phyloP scores from a whole-genome alignment of 2,113 vertebrate species.

The Paralichthys olivaceus region DNA sequence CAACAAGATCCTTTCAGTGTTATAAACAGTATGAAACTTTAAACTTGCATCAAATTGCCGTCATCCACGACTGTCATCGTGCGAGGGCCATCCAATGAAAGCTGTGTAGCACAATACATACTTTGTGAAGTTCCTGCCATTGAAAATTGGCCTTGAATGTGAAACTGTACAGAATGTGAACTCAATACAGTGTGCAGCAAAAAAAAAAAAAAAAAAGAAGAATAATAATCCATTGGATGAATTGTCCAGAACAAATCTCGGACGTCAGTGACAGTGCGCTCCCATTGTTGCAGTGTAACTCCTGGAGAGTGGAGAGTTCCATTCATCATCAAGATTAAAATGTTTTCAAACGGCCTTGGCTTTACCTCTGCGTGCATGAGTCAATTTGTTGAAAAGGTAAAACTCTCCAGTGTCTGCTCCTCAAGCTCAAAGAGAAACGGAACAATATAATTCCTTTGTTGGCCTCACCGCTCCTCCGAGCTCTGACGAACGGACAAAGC shows the following conservation, averaged over 20 bases:
- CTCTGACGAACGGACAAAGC: slow-evolving; percentile 14
- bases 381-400: slow-evolving; percentile 12
- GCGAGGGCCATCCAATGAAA: no score
- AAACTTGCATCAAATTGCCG: no score
- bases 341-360: slow-evolving; percentile 8
- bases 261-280: not conserved
- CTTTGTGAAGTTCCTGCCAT: not conserved
- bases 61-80: no score
- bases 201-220: no score
- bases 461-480: not conserved
- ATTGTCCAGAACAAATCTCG: slow-evolving; percentile 1
- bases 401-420: slow-evolving; percentile 15
- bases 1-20: no score
- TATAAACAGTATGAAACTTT: no score
- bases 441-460: not conserved
- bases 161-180: not conserved
- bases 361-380: slow-evolving; percentile 3
- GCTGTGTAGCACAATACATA: no score
- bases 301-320: no score
- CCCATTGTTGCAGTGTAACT: not conserved
- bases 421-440: not conserved
- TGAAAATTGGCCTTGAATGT: slow-evolving; percentile 13
- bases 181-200: not conserved
- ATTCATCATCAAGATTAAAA: no score
- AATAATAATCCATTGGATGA: not conserved